Evolutionary conservation across 2,888 invertebrate species (phyloP).

Genomic region (Acanthopleura granulata): DNA sequence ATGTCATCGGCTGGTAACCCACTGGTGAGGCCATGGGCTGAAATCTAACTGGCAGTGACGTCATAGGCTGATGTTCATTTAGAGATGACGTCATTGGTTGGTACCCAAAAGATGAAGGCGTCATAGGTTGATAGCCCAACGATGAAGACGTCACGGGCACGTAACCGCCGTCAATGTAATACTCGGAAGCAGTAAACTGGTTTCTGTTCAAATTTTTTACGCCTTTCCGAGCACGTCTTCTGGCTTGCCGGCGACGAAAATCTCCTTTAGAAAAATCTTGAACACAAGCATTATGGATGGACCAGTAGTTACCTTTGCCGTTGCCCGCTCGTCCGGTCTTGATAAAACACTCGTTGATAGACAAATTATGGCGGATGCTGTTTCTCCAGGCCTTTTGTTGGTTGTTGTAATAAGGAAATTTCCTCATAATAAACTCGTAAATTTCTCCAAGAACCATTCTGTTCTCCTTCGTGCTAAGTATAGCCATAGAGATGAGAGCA

Average conservation of each 20-base stretch:
- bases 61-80: neutral
- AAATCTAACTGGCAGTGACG: neutral
- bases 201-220: slow-evolving; percentile 22
- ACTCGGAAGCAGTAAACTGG: neutral
- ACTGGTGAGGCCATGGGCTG: too few species aligned
- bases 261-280: slow-evolving; percentile 97
- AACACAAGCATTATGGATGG: slow-evolving; percentile 96
- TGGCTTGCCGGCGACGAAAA: slow-evolving; percentile 94
- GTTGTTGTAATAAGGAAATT: slow-evolving; percentile 62
- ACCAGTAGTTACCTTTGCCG: slow-evolving; percentile 99
- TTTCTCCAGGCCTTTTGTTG: slow-evolving; percentile 64
- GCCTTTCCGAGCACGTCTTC: slow-evolving; percentile 80
- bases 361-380: slow-evolving; percentile 65
- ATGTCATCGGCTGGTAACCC: too few species aligned
- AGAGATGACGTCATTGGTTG: neutral
- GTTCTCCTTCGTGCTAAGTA: slow-evolving; percentile 54
- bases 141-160: slow-evolving; percentile 51
- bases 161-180: slow-evolving; percentile 39
- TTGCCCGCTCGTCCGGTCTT: slow-evolving; percentile 73
- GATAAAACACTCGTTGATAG: slow-evolving; percentile 66
- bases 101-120: neutral
- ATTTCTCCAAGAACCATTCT: slow-evolving; percentile 65
- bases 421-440: slow-evolving; percentile 64
- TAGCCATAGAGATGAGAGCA: slow-evolving; percentile 66
- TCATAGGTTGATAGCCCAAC: slow-evolving; percentile 28